Evolutionary conservation across 2,797 vertebrate genomes (phyloP).

Genomic region (Macropus fuliginosus): DNA sequence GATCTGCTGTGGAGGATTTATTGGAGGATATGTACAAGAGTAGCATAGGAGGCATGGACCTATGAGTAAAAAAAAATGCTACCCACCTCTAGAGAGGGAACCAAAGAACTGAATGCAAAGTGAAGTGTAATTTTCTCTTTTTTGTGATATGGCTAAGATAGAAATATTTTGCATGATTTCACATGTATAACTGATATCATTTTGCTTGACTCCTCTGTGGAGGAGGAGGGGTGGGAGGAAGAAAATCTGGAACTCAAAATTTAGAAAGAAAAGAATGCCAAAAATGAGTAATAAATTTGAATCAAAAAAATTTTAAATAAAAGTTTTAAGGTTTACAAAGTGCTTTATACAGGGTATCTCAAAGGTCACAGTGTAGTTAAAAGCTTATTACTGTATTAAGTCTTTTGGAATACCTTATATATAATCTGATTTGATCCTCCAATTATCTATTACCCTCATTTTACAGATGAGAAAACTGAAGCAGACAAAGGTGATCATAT

Average conservation of each 20-base stretch:
- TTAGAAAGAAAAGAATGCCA: background rate
- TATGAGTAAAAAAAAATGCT: background rate
- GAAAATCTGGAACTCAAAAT: background rate
- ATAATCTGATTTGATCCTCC: background rate
- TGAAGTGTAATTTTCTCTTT: background rate
- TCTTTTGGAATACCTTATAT: background rate
- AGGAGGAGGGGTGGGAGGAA: background rate
- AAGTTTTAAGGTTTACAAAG: background rate
- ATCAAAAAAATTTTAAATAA: background rate
- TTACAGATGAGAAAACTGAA: background rate
- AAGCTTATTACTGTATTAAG: background rate
- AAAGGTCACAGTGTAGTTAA: background rate
- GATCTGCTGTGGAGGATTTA: background rate
- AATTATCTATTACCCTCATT: background rate
- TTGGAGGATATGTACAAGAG: background rate
- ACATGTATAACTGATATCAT: background rate
- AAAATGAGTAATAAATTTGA: background rate
- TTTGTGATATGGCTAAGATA: background rate
- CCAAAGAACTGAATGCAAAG: background rate
- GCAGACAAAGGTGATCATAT: background rate
- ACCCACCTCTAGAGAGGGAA: background rate
- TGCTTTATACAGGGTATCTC: background rate
- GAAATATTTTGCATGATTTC: background rate
- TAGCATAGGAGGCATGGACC: background rate
- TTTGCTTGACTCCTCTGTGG: background rate